Evolutionary conservation across 2,888 invertebrate species (phyloP).

Genomic region (Ochlodes sylvanus): DNA sequence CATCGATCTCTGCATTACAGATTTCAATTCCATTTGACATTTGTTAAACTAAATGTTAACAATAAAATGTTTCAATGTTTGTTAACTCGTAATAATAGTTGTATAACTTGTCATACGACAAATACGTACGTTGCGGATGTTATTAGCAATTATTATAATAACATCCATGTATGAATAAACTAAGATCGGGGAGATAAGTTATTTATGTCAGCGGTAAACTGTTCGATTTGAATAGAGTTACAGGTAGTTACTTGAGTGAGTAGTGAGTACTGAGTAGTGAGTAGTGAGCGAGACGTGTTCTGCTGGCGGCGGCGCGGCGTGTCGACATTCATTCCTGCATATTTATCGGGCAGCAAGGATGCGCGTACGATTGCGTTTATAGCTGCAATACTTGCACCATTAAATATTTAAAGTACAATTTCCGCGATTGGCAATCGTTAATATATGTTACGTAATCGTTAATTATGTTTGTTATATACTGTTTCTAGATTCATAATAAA

Average conservation of each 20-base stretch:
- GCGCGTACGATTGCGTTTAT: conserved; percentile 26
- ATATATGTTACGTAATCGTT: no score
- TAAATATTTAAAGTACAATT: conserved; percentile 9
- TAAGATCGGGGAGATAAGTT: conserved; percentile 30
- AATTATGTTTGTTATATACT: no score
- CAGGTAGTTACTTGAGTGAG: conserved; percentile 8
- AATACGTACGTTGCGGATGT: conserved; percentile 18
- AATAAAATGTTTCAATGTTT: background rate
- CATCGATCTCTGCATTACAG: background rate
- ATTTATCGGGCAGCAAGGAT: conserved; percentile 43
- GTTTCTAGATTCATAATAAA: no score
- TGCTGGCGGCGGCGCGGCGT: conserved; percentile 20
- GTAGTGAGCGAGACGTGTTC: conserved; percentile 1
- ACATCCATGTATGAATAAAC: conserved; percentile 19
- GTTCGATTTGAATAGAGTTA: conserved; percentile 23
- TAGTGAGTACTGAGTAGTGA: conserved; percentile 2
- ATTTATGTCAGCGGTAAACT: conserved; percentile 12
- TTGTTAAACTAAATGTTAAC: no score
- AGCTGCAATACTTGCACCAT: conserved; percentile 1
- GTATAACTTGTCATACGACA: conserved; percentile 8
- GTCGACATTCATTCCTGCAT: conserved; percentile 45
- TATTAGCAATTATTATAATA: conserved; percentile 27
- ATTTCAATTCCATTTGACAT: background rate
- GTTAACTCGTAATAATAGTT: conserved; percentile 4
- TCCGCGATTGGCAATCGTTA: background rate